Conservation (phyloP, 2,113 vertebrate species). For the Talpa occidentalis region DNA sequence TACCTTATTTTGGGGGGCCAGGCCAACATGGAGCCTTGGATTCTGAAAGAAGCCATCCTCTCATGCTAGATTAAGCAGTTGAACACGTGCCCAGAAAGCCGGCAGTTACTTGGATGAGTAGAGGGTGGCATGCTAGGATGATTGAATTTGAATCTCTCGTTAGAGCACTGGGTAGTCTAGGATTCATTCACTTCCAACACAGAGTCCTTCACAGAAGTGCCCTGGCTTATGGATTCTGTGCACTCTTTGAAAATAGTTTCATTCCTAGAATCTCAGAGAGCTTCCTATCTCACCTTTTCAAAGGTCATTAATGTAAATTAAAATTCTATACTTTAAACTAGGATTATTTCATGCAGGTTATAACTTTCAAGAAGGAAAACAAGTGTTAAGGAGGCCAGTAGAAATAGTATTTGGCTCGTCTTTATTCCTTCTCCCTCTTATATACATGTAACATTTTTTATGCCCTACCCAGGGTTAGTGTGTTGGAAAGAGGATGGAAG, state of each 20-base stretch:
- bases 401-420: background rate
- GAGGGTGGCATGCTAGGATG: slow-evolving; percentile 25
- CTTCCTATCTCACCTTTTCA: slow-evolving; percentile 47
- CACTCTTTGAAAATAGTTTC: background rate
- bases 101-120: slow-evolving; percentile 69
- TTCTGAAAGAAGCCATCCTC: slow-evolving; percentile 17
- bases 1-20: background rate
- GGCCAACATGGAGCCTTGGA: slow-evolving; percentile 24
- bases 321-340: slow-evolving; percentile 26
- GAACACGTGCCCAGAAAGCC: slow-evolving; percentile 69
- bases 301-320: slow-evolving; percentile 51
- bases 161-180: slow-evolving; percentile 23
- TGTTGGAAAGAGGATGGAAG: background rate
- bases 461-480: background rate
- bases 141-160: slow-evolving; percentile 75
- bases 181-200: slow-evolving; percentile 63
- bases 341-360: slow-evolving; percentile 38
- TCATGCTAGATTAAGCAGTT: slow-evolving; percentile 67
- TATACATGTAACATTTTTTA: slow-evolving; percentile 15
- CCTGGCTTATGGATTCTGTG: slow-evolving; percentile 40
- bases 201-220: slow-evolving; percentile 68
- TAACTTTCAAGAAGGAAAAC: slow-evolving; percentile 43
- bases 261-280: slow-evolving; percentile 44
- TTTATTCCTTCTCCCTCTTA: slow-evolving; percentile 26
- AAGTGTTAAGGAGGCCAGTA: background rate